Conservation (phyloP, 2,888 invertebrate species). For the Nomada flava region DNA sequence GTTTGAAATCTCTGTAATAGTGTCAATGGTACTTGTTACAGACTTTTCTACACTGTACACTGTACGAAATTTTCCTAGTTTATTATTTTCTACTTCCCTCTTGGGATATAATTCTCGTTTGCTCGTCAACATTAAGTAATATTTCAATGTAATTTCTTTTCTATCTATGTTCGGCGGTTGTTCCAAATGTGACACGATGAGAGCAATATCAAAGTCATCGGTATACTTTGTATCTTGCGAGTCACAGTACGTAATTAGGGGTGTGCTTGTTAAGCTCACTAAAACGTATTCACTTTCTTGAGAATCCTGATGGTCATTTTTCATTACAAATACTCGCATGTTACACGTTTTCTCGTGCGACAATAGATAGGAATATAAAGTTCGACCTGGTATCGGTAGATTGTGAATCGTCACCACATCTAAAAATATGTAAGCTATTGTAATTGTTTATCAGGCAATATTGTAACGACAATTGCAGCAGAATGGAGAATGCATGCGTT, state of each 20-base stretch:
- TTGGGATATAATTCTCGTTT: conserved; percentile 87
- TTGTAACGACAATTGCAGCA: too few species aligned
- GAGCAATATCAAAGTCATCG: conserved; percentile 89
- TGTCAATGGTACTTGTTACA: conserved; percentile 73
- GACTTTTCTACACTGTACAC: conserved; percentile 84
- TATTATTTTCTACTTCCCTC: conserved; percentile 86
- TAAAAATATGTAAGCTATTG: conserved; percentile 71
- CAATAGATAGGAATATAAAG: conserved; percentile 89
- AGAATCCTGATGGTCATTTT: conserved; percentile 75
- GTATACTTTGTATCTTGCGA: conserved; percentile 86
- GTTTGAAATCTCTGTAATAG: conserved; percentile 63
- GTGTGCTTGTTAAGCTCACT: conserved; percentile 86
- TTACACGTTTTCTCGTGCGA: conserved; percentile 88
- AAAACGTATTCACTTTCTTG: conserved; percentile 87
- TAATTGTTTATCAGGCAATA: background rate
- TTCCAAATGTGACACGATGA: conserved; percentile 87
- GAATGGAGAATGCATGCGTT: too few species aligned
- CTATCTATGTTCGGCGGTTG: conserved; percentile 77
- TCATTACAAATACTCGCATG: conserved; percentile 89
- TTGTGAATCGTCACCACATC: conserved; percentile 86
- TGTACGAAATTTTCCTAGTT: conserved; percentile 87
- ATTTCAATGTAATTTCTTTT: conserved; percentile 80
- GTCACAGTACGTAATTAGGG: conserved; percentile 86
- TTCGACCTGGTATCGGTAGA: conserved; percentile 87
- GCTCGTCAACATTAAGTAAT: conserved; percentile 81